Conservation (phyloP, 2,888 invertebrate genomes). For the Drosophila pseudotakahashii region DNA sequence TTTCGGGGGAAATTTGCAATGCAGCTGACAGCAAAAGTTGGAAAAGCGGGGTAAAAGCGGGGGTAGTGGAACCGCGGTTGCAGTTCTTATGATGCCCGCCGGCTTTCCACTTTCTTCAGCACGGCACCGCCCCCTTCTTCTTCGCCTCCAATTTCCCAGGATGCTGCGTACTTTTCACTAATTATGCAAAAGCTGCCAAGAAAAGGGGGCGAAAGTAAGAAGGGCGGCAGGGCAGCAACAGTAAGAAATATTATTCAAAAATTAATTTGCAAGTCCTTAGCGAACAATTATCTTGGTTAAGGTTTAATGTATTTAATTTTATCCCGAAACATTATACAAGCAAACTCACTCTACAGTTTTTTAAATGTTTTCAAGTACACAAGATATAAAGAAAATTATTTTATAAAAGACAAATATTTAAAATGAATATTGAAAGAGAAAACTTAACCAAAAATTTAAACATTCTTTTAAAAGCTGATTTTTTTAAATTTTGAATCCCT, state of each 20-base stretch:
- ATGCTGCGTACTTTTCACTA: conserved; percentile 27
- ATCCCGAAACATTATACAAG: background rate
- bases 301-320: background rate
- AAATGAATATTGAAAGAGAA: too few relatives aligned
- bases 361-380: background rate
- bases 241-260: background rate
- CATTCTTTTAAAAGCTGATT: too few relatives aligned
- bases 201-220: too few relatives aligned
- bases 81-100: background rate
- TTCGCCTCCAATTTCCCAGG: background rate
- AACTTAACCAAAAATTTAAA: too few relatives aligned
- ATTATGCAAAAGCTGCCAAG: conserved; percentile 26
- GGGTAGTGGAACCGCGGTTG: background rate
- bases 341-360: too few relatives aligned
- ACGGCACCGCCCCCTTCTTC: background rate
- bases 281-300: background rate
- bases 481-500: too few relatives aligned
- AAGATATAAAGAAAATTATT: too few relatives aligned
- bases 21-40: conserved; percentile 20
- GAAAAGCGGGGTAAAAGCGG: background rate
- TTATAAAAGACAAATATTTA: too few relatives aligned
- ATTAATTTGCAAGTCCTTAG: background rate
- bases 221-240: background rate
- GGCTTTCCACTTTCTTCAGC: conserved; percentile 2
- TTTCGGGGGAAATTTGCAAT: conserved; percentile 13